These are phyloP conservation scores for Phragmatobia fuliginosa DNA, from an alignment of 2,888 invertebrate species.

Conservation along the genomic window DNA sequence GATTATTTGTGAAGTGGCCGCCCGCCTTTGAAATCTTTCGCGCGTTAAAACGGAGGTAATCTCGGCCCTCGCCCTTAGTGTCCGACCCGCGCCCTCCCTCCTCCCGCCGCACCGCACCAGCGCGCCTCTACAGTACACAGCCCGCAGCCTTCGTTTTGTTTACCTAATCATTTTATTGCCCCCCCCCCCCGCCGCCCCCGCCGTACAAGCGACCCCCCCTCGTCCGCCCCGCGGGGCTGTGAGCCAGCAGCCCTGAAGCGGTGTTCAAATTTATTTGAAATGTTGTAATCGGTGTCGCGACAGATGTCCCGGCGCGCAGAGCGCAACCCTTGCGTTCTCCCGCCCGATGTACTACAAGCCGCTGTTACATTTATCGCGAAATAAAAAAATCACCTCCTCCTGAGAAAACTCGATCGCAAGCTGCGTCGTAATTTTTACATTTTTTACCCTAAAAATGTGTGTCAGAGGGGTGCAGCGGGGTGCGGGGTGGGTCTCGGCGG, in stretches of 20 bases:
- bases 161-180: conserved; percentile 83
- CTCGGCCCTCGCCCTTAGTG: conserved; percentile 63
- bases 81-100: conserved; percentile 30
- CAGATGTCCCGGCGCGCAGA: conserved; percentile 64
- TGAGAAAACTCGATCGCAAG: conserved; percentile 82
- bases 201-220: conserved; percentile 25
- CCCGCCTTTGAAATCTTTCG: conserved; percentile 84
- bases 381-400: conserved; percentile 68
- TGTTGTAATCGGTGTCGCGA: conserved; percentile 64
- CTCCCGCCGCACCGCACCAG: conserved; percentile 37
- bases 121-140: conserved; percentile 62
- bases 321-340: conserved; percentile 66
- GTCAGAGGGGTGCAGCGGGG: conserved; percentile 71
- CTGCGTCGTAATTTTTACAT: conserved; percentile 80
- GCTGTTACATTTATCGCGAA: conserved; percentile 69
- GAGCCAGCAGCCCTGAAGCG: conserved; percentile 40
- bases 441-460: conserved; percentile 84
- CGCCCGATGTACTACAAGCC: conserved; percentile 73
- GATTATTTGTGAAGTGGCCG: conserved; percentile 85
- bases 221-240: conserved; percentile 39
- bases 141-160: conserved; percentile 78
- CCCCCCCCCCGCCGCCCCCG: conserved; percentile 51
- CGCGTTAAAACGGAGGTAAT: conserved; percentile 86
- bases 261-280: conserved; percentile 66
- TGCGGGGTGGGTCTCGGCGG: conserved; percentile 54